phyloP scores from a whole-genome alignment of 2,797 vertebrate genomes.

The Macropodus opercularis region DNA sequence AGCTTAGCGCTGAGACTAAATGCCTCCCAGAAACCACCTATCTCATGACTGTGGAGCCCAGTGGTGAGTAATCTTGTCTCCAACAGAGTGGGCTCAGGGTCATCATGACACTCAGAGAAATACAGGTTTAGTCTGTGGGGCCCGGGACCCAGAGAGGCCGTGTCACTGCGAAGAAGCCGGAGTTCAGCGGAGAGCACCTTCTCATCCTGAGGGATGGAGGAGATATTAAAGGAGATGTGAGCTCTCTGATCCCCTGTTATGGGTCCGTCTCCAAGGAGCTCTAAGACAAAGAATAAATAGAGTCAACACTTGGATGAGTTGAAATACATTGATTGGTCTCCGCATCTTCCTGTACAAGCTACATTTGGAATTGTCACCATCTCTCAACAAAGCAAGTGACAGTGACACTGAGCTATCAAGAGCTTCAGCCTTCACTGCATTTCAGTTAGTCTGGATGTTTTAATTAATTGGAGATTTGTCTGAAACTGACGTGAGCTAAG shows the following conservation, averaged over 20 bases:
- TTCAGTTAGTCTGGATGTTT: not conserved
- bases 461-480: not conserved
- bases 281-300: constrained; percentile 35
- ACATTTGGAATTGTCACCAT: too few relatives aligned
- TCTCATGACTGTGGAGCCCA: constrained; percentile 35
- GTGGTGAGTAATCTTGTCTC: constrained; percentile 73
- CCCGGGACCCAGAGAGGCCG: constrained; percentile 44
- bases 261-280: constrained; percentile 38
- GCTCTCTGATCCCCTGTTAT: constrained; percentile 51
- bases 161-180: constrained; percentile 71
- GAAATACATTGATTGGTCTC: not conserved
- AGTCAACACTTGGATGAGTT: constrained; percentile 19
- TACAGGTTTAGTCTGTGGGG: constrained; percentile 79
- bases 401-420: not conserved
- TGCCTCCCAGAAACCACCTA: constrained; percentile 78
- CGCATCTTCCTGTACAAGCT: not conserved
- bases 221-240: constrained; percentile 84
- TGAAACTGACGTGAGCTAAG: not conserved
- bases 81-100: constrained; percentile 71
- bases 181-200: constrained; percentile 84
- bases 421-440: not conserved
- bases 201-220: constrained; percentile 84
- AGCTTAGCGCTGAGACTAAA: constrained; percentile 79
- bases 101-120: constrained; percentile 62
- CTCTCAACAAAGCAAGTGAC: not conserved